These are phyloP conservation scores for Conus ventricosus DNA, from an alignment of 1,140 invertebrate species.

Conservation along the genomic window DNA sequence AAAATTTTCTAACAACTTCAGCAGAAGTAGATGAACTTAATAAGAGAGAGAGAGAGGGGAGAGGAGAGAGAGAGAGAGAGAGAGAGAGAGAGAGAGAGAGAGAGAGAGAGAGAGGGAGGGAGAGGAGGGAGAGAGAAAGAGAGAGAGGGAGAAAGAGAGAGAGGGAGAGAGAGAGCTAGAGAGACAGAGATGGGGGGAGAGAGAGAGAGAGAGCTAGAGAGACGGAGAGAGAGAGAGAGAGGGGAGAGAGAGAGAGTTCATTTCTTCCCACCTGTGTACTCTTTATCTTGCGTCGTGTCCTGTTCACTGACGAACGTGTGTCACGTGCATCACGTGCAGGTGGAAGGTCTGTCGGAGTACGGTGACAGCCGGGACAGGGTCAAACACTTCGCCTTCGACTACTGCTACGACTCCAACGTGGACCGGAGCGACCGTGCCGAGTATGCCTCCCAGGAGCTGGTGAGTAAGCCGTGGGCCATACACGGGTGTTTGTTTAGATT, in stretches of 20 bases:
- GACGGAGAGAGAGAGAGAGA: constrained; percentile 10
- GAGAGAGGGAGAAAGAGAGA: neutral
- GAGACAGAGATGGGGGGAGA: no score
- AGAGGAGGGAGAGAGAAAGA: no score
- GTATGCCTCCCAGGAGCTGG: constrained; percentile 88
- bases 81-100: no score
- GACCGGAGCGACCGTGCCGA: constrained; percentile 80
- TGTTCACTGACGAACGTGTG: neutral
- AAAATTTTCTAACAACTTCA: no score
- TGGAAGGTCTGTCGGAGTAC: constrained; percentile 53
- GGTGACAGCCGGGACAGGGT: constrained; percentile 83
- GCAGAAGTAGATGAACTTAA: no score
- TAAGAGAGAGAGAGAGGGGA: no score
- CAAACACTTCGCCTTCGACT: constrained; percentile 94
- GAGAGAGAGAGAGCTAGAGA: no score
- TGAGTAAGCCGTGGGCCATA: constrained; percentile 42
- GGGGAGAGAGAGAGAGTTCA: neutral
- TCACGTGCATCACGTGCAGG: constrained; percentile 33
- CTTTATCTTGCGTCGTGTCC: no score
- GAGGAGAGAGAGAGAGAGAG: no score
- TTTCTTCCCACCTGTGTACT: no score
- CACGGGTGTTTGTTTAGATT: no score
- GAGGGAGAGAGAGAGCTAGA: neutral
- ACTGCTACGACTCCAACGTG: constrained; percentile 92
- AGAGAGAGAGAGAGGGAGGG: no score